phyloP scores from a whole-genome alignment of 2,888 invertebrate genomes.

The Scaptomyza polygonia region DNA sequence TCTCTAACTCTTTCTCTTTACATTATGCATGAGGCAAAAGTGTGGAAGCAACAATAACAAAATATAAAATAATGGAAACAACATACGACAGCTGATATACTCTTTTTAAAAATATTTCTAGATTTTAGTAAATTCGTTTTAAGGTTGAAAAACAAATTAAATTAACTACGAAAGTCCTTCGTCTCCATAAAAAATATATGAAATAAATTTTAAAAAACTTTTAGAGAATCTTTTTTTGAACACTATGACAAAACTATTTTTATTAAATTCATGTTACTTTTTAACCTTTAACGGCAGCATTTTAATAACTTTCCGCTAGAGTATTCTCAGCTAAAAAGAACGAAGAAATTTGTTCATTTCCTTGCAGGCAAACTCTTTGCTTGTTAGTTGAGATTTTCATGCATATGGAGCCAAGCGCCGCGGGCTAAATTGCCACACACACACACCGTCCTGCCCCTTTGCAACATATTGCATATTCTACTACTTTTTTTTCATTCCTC shows the following conservation, averaged over 20 bases:
- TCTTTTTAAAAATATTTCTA: background rate
- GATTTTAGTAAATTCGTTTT: no score
- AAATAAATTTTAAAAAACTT: no score
- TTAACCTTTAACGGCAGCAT: background rate
- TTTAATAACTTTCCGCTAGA: background rate
- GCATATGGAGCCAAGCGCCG: constrained; percentile 58
- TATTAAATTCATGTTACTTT: no score
- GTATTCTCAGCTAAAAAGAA: constrained; percentile 11
- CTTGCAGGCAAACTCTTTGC: constrained; percentile 56
- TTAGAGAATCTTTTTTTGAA: no score
- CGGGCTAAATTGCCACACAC: constrained; percentile 57
- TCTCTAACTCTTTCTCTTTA: constrained; percentile 45
- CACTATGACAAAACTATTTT: no score
- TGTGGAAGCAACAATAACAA: constrained; percentile 14
- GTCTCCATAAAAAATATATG: no score
- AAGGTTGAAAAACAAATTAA: no score
- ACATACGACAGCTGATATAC: background rate
- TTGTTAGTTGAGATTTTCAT: constrained; percentile 68
- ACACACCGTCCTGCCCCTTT: constrained; percentile 1
- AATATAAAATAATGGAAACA: constrained; percentile 2
- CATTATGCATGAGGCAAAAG: constrained; percentile 52
- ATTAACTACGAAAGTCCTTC: no score
- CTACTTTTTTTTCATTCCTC: constrained; percentile 26
- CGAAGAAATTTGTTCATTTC: constrained; percentile 36
- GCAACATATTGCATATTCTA: constrained; percentile 55